These are phyloP conservation scores for Eutrigla gurnardus DNA, from an alignment of 2,797 vertebrate species.

Conservation along the genomic window DNA sequence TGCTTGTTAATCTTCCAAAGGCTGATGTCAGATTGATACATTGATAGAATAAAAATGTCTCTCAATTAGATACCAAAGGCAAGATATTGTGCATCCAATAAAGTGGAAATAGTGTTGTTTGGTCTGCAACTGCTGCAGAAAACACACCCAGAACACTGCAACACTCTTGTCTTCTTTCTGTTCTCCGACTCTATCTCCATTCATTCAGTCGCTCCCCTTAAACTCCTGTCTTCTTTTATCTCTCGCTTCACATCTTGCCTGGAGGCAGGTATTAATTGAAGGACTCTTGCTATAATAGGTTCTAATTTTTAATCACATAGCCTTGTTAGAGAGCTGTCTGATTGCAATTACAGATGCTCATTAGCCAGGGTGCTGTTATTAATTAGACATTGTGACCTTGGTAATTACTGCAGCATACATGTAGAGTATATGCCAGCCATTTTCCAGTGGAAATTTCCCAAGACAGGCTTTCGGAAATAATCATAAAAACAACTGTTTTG, in stretches of 20 bases:
- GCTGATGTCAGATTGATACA: conserved; percentile 8
- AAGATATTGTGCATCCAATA: neutral
- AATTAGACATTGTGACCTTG: conserved; percentile 80
- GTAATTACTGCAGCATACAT: conserved; percentile 77
- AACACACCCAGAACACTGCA: neutral
- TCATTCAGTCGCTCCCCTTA: neutral
- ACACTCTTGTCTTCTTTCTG: neutral
- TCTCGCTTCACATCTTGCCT: conserved; percentile 50
- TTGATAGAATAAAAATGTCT: neutral
- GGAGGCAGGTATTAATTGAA: conserved; percentile 77
- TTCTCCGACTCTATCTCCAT: neutral
- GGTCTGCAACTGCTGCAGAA: neutral
- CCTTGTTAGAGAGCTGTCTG: conserved; percentile 74
- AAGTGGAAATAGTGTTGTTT: neutral
- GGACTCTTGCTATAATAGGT: conserved; percentile 70
- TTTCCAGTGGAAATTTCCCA: conserved; percentile 5
- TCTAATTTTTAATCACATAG: conserved; percentile 80
- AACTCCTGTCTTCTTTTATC: conserved; percentile 6
- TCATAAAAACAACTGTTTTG: neutral
- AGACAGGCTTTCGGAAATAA: neutral
- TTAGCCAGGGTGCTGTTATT: conserved; percentile 68
- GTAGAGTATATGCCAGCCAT: conserved; percentile 44
- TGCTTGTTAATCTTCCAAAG: neutral
- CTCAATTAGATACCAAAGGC: neutral
- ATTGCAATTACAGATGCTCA: conserved; percentile 78